These are phyloP conservation scores for Clepsis dumicolana DNA, from an alignment of 2,888 invertebrate species.

Conservation along the genomic window DNA sequence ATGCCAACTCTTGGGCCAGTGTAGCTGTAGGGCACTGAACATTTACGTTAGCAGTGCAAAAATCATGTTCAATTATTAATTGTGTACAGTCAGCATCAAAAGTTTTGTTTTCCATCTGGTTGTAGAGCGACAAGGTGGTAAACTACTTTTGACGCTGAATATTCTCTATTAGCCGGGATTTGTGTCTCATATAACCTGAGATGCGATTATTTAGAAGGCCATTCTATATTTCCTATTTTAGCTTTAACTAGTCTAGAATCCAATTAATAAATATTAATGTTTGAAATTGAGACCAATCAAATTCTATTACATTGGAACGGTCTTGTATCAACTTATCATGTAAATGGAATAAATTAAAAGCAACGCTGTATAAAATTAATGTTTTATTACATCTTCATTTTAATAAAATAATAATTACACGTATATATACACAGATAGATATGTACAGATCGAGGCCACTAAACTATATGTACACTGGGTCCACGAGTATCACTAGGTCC, in stretches of 20 bases:
- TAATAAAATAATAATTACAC: slow-evolving; percentile 85
- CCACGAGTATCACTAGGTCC: slow-evolving; percentile 81
- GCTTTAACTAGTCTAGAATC: background rate
- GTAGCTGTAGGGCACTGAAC: too few relatives aligned
- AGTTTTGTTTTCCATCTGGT: too few relatives aligned
- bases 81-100: too few relatives aligned
- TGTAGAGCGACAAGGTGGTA: too few relatives aligned
- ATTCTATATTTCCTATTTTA: background rate
- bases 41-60: too few relatives aligned
- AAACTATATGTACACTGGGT: slow-evolving; percentile 84
- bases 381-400: slow-evolving; percentile 82
- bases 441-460: slow-evolving; percentile 82
- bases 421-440: slow-evolving; percentile 81
- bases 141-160: too few relatives aligned
- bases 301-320: background rate
- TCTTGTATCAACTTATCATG: slow-evolving; percentile 6
- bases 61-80: too few relatives aligned
- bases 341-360: slow-evolving; percentile 43
- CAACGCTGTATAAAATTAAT: slow-evolving; percentile 65
- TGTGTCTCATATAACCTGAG: too few relatives aligned
- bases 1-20: too few relatives aligned
- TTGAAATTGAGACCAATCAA: slow-evolving; percentile 3
- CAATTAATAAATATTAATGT: background rate
- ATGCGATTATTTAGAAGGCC: background rate
- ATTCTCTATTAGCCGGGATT: too few relatives aligned